Evolutionary conservation across 2,888 invertebrate species (phyloP).

Genomic region (Coremacera marginata): DNA sequence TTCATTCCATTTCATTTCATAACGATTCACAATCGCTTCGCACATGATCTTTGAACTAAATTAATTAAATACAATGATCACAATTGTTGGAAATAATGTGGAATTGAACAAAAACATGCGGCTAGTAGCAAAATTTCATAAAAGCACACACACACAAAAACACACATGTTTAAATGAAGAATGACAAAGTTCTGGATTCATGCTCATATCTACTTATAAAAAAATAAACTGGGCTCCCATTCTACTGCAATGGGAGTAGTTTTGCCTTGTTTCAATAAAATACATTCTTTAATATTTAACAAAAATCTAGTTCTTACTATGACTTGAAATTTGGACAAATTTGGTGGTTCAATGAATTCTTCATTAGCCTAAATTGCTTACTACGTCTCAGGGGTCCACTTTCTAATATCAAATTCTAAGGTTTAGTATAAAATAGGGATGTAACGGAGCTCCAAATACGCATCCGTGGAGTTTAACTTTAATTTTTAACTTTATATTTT

Average conservation of each 20-base stretch:
- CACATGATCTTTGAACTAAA: constrained; percentile 69
- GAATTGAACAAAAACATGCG: constrained; percentile 4
- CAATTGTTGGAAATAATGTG: constrained; percentile 61
- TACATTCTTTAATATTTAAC: too few species aligned
- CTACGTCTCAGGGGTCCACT: too few species aligned
- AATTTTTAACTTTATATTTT: too few species aligned
- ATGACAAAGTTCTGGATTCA: neutral
- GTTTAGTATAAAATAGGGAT: too few species aligned
- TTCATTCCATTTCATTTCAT: neutral
- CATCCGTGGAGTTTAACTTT: too few species aligned
- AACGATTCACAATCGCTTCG: constrained; percentile 43
- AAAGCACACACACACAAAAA: neutral
- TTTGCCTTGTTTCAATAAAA: neutral
- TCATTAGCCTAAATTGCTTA: too few species aligned
- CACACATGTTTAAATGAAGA: neutral
- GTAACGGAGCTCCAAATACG: too few species aligned
- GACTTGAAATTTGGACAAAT: too few species aligned
- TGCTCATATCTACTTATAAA: neutral
- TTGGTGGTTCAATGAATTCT: too few species aligned
- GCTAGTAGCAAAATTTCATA: neutral
- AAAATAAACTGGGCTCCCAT: neutral
- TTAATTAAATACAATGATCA: constrained; percentile 69
- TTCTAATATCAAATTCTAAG: too few species aligned
- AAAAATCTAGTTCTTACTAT: too few species aligned
- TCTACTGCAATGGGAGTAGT: neutral